phyloP scores from a whole-genome alignment of 1,140 invertebrate genomes.

The Drosophila equinoxialis region DNA sequence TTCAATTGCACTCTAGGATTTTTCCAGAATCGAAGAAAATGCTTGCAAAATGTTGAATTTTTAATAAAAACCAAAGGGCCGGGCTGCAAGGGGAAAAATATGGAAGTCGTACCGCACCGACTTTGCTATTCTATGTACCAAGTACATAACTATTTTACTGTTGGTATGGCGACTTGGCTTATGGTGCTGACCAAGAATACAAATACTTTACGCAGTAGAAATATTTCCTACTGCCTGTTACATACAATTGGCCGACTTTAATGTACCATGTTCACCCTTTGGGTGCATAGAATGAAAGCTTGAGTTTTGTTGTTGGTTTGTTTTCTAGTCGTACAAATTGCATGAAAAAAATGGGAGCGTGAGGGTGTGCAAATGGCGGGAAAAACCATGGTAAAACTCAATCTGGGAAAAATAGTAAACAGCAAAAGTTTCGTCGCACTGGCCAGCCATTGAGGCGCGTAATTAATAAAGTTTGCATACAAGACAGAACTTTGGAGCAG shows the following conservation, averaged over 20 bases:
- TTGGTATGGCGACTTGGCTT: too few species aligned
- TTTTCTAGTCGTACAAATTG: slow-evolving; percentile 23
- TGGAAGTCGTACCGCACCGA: too few species aligned
- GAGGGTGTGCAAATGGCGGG: neutral
- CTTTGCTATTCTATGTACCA: too few species aligned
- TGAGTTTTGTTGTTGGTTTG: slow-evolving; percentile 25
- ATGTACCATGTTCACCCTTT: too few species aligned
- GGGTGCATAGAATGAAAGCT: slow-evolving; percentile 19
- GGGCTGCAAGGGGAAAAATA: too few species aligned
- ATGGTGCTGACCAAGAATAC: too few species aligned
- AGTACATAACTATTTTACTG: too few species aligned
- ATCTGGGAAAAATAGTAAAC: slow-evolving; percentile 43
- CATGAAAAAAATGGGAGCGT: neutral
- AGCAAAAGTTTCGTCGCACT: slow-evolving; percentile 47
- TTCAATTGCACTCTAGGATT: slow-evolving; percentile 21
- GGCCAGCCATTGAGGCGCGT: slow-evolving; percentile 57
- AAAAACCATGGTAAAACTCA: slow-evolving; percentile 19
- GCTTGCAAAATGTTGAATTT: slow-evolving; percentile 47
- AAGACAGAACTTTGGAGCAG: slow-evolving; percentile 3
- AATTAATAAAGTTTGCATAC: slow-evolving; percentile 76
- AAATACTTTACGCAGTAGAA: too few species aligned
- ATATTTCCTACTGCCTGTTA: too few species aligned
- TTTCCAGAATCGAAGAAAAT: neutral
- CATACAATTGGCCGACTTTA: too few species aligned
- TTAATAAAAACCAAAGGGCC: slow-evolving; percentile 46